Evolutionary conservation across 1,140 invertebrate species (phyloP), one percentile per base, ranked within the genome.

Genomic region (Acromyrmex echinatior): DNA sequence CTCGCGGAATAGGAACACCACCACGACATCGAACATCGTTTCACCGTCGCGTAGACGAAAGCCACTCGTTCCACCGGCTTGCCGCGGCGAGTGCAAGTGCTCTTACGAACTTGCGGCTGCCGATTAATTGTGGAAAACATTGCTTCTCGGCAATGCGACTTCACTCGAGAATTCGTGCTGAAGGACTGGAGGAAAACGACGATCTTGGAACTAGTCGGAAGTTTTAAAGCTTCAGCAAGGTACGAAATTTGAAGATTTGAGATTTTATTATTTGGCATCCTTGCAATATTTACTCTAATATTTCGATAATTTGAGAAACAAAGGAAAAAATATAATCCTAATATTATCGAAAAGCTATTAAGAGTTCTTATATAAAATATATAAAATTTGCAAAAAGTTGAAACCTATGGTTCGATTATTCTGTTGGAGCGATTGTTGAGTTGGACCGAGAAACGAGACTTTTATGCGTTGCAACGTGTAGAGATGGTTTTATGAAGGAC

Each of bases 121-220:
- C 88, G 63, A 90, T 90, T 90, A 90, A 90, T 89, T 86, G 80
- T 49, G 21, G 62, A 60, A 76, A 86, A 89, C 70, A 60, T 84
- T 63, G 51, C 80, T 12, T 65, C 39, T 45, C 70, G 25, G 12
- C 56, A 76, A 62, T 18, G 25, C 25, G 25, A 62, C n/a, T 62
- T 39, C 16, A 51, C 58, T 76, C 39, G 80, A 56, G 21, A 62
- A 62, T 74, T 84, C 56, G 12, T 60, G 39, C 45, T 45, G 35
- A 35, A 62, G 31, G 21, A 51, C 9, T 45, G 12, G 16, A 39
- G 18, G 6, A 16, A 63, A 49, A 9, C 73, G 39, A 78, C 53
- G 16, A 60, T 49, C 35, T 39, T 63, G 14, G 25, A 49, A 51
- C 14, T 74, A n/a, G 35, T 73, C 16, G 25, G 21, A 31, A 14